phyloP scores from a whole-genome alignment of 2,113 vertebrate genomes.

The Scomber scombrus region DNA sequence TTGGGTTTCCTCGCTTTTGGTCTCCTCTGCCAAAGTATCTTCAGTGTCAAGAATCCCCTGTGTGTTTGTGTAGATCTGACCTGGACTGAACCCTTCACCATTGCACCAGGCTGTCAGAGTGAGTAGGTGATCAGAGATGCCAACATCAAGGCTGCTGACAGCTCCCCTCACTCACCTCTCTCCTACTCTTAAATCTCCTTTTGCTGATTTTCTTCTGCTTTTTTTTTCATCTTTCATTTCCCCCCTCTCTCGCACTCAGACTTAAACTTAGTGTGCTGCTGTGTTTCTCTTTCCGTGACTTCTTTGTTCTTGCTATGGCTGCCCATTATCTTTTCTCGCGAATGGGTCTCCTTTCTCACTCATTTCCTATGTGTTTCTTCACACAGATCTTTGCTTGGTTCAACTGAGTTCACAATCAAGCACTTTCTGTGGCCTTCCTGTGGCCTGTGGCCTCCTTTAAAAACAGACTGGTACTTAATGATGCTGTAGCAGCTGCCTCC shows the following conservation, averaged over 20 bases:
- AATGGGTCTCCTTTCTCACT: background rate
- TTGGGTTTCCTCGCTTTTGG: background rate
- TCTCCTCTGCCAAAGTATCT: slow-evolving; percentile 1
- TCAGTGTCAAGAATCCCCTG: slow-evolving; percentile 37
- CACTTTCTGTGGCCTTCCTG: slow-evolving; percentile 3
- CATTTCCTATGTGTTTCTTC: slow-evolving; percentile 15
- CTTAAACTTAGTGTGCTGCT: slow-evolving; percentile 1
- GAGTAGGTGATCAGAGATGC: slow-evolving; percentile 52
- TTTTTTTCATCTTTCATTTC: background rate
- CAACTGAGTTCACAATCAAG: slow-evolving; percentile 21
- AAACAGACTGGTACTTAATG: background rate
- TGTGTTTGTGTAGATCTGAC: slow-evolving; percentile 45
- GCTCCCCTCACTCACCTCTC: slow-evolving; percentile 30
- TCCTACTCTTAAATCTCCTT: background rate
- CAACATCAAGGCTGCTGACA: slow-evolving; percentile 50
- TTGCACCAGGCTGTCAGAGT: slow-evolving; percentile 49
- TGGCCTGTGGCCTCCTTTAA: background rate
- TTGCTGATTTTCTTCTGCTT: background rate
- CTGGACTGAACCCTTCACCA: slow-evolving; percentile 57
- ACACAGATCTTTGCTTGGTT: slow-evolving; percentile 2
- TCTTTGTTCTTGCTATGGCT: slow-evolving; percentile 6
- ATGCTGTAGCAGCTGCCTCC: slow-evolving; percentile 1
- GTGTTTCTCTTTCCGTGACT: background rate
- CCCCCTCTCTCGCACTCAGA: background rate
- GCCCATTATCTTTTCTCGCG: slow-evolving; percentile 17